These are phyloP conservation scores for Amphipyra tragopoginis DNA, from an alignment of 2,888 invertebrate species.

Conservation along the genomic window DNA sequence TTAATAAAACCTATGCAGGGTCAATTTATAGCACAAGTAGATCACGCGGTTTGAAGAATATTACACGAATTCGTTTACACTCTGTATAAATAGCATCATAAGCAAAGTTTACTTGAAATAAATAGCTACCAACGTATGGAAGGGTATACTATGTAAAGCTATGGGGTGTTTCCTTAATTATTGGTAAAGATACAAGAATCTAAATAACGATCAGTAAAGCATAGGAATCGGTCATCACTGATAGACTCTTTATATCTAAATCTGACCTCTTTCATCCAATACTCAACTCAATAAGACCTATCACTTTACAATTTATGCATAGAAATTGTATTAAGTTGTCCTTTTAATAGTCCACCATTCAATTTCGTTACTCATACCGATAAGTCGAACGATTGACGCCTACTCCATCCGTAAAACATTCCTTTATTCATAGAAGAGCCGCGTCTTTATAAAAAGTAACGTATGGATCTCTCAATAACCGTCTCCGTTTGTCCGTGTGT, in stretches of 20 bases:
- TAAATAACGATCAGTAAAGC: no score
- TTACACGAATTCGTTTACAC: no score
- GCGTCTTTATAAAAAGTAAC: constrained; percentile 67
- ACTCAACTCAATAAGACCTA: background rate
- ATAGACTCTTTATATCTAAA: background rate
- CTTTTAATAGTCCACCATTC: constrained; percentile 34
- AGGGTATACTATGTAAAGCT: no score
- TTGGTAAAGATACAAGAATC: no score
- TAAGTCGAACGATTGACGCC: constrained; percentile 60
- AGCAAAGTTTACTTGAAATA: no score
- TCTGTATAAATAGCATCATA: no score
- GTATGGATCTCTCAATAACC: constrained; percentile 77
- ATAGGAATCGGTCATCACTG: no score
- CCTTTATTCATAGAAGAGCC: constrained; percentile 53
- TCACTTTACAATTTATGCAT: background rate
- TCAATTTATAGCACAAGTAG: no score
- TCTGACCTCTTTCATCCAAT: background rate
- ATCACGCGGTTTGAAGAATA: no score
- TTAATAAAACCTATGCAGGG: no score
- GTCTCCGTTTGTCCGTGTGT: constrained; percentile 68
- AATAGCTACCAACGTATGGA: no score
- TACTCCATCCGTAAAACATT: constrained; percentile 61
- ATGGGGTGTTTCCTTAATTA: no score
- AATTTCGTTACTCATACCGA: constrained; percentile 51
- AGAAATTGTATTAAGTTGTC: constrained; percentile 37